Percentiles rank a stretch among this genome's conserved stretches.
Conservation (phyloP, 2,113 vertebrate species). For the Diadophis punctatus region DNA sequence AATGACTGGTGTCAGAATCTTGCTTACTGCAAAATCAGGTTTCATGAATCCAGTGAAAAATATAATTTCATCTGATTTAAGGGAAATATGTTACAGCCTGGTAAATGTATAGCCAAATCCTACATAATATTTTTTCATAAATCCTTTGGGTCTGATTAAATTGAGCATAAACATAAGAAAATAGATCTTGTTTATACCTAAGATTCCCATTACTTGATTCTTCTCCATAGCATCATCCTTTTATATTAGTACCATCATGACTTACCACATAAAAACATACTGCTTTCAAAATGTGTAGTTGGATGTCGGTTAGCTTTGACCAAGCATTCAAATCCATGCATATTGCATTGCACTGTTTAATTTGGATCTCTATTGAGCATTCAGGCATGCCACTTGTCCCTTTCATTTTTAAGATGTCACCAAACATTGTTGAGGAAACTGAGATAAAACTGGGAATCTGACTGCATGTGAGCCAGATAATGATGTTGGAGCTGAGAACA, state of each 20-base stretch:
- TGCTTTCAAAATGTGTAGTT: not conserved
- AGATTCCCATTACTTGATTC: constrained; percentile 5
- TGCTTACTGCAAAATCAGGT: not conserved
- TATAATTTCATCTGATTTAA: not conserved
- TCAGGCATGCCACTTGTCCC: not conserved
- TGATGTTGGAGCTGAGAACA: not conserved
- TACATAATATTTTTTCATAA: not conserved
- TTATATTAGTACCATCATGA: constrained; percentile 2
- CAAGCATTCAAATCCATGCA: constrained; percentile 15
- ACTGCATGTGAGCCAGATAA: constrained; percentile 14
- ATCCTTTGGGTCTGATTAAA: not conserved
- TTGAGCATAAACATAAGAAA: not conserved
- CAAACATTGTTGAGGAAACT: not conserved
- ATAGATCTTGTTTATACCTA: not conserved
- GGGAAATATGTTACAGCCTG: not conserved
- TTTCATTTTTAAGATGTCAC: not conserved
- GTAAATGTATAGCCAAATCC: not conserved
- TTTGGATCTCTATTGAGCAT: constrained; percentile 15
- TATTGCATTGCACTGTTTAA: not conserved
- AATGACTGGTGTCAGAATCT: not conserved
- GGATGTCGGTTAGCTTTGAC: constrained; percentile 1
- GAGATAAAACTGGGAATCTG: constrained; percentile 7
- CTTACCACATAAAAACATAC: not conserved
- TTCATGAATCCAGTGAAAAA: not conserved
- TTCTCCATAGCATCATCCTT: constrained; percentile 7